A percentile compares a stretch with the other conserved stretches of the same genome.
Evolutionary conservation across 2,113 vertebrate genomes (phyloP).

Genomic region (Montifringilla adamsi): DNA sequence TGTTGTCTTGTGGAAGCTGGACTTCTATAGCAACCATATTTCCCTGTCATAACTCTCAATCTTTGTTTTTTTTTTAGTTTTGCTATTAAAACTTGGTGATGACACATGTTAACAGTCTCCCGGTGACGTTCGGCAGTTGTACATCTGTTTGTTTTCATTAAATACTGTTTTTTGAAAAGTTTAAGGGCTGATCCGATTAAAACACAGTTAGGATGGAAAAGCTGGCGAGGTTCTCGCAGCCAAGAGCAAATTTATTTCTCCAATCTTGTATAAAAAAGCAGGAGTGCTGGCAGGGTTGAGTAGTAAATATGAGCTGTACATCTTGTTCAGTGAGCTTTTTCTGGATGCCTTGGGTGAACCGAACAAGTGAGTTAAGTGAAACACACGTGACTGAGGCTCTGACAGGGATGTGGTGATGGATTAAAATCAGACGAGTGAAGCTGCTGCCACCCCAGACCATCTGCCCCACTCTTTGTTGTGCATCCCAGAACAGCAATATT

Average conservation of each 20-base stretch:
- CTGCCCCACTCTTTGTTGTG: conserved; percentile 22
- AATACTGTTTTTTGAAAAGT: conserved; percentile 29
- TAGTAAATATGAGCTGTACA: conserved; percentile 29
- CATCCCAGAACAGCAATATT: conserved; percentile 33
- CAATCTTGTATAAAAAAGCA: not conserved
- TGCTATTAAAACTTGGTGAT: conserved; percentile 37
- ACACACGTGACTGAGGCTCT: not conserved
- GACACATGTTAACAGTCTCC: conserved; percentile 22
- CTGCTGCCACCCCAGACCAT: conserved; percentile 58
- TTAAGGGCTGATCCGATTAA: not conserved
- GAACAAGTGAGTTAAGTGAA: not conserved
- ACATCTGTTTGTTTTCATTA: conserved; percentile 57
- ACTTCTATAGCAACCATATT: conserved; percentile 20
- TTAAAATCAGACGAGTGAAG: conserved; percentile 48
- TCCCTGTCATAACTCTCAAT: not conserved
- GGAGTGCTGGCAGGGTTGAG: conserved; percentile 21
- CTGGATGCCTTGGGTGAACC: not conserved
- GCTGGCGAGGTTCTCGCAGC: conserved; percentile 12
- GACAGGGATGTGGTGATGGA: conserved; percentile 32
- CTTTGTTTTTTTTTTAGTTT: not conserved
- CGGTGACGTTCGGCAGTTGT: not conserved
- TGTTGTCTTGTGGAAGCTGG: not conserved
- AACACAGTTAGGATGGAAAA: conserved; percentile 20
- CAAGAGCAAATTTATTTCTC: conserved; percentile 51
- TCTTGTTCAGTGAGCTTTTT: conserved; percentile 24